phyloP scores from a whole-genome alignment of 1,140 invertebrate species.

The Lucilia sericata region DNA sequence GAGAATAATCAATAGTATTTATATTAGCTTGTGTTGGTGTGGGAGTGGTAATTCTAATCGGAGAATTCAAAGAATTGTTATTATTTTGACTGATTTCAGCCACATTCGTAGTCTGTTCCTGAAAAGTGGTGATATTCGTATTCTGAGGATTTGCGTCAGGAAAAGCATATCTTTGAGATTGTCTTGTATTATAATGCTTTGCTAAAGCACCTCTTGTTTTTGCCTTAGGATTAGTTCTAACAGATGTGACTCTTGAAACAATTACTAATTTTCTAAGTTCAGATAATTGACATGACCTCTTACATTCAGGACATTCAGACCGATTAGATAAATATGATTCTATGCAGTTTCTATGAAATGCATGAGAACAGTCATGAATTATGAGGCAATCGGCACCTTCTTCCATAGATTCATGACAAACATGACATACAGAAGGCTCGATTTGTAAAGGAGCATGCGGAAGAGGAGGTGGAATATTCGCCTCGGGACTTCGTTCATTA shows the following conservation, averaged over 20 bases:
- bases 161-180: neutral
- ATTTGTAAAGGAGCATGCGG: no score
- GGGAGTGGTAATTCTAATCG: neutral
- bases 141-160: neutral
- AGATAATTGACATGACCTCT: neutral
- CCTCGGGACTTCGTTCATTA: no score
- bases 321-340: neutral
- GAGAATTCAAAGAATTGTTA: neutral
- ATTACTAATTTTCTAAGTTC: neutral
- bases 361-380: neutral
- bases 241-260: neutral
- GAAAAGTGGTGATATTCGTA: neutral
- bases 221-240: neutral
- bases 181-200: conserved; percentile 11
- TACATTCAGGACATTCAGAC: neutral
- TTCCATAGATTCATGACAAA: neutral
- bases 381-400: neutral
- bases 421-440: neutral
- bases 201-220: neutral
- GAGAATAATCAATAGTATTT: neutral
- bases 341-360: neutral
- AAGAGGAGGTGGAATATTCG: no score
- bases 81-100: neutral
- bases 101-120: neutral
- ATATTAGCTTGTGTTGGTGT: neutral